phyloP scores from a whole-genome alignment of 2,888 invertebrate genomes.

The Ophraella communa region DNA sequence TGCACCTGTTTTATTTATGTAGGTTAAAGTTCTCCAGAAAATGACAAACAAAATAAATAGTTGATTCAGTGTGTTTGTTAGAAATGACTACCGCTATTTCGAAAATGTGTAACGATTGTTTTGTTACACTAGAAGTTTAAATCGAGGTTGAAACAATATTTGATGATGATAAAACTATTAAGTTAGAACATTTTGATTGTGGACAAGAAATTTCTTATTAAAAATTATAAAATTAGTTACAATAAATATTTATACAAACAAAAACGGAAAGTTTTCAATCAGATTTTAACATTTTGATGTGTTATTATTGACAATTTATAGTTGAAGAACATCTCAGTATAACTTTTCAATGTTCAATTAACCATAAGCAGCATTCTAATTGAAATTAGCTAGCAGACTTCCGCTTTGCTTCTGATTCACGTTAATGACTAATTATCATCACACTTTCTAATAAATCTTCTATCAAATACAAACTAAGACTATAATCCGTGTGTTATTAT shows the following conservation, averaged over 20 bases:
- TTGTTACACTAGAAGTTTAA: background rate
- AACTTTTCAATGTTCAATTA: too few relatives aligned
- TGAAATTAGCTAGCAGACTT: background rate
- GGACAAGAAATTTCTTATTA: too few relatives aligned
- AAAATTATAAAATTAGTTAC: too few relatives aligned
- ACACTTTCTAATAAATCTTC: constrained; percentile 5
- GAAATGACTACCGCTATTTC: background rate
- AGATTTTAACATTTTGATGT: too few relatives aligned
- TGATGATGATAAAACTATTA: background rate
- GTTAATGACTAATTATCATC: constrained; percentile 1
- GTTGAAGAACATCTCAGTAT: too few relatives aligned
- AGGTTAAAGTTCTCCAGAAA: constrained; percentile 1
- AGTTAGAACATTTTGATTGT: too few relatives aligned
- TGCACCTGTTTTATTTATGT: background rate
- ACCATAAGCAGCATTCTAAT: too few relatives aligned
- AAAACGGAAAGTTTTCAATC: too few relatives aligned
- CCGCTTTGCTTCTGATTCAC: background rate
- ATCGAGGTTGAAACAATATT: background rate
- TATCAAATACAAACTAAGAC: too few relatives aligned
- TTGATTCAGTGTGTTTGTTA: background rate
- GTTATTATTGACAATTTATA: too few relatives aligned
- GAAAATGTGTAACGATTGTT: background rate
- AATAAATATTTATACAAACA: too few relatives aligned
- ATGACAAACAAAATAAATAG: background rate
- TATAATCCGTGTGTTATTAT: too few relatives aligned